A percentile compares a stretch with the other conserved stretches of the same genome.
Evolutionary conservation across 1,140 invertebrate genomes (phyloP).

Genomic region (Brachionus rotundiformis): DNA sequence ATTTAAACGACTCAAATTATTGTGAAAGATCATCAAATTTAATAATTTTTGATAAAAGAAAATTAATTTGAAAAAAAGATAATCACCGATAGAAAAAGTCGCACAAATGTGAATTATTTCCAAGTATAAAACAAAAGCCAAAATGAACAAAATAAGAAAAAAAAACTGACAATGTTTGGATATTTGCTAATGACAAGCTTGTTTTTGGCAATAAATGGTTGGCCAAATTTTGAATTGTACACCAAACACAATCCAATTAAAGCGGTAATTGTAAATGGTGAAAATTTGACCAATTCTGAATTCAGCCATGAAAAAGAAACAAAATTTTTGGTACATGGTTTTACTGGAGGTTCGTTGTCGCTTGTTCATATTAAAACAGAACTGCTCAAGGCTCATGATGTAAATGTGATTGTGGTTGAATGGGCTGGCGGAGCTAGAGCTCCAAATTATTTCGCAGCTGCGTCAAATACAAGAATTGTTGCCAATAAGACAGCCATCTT

Average conservation of each 20-base stretch:
- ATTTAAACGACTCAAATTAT: no score
- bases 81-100: no score
- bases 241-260: background rate
- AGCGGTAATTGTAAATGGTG: background rate
- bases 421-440: conserved; percentile 7
- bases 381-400: conserved; percentile 53
- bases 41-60: no score
- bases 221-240: conserved; percentile 38
- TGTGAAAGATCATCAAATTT: no score
- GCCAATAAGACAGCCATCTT: conserved; percentile 79
- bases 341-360: conserved; percentile 25
- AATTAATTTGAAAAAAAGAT: no score
- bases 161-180: background rate
- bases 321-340: conserved; percentile 36
- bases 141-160: no score
- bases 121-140: no score
- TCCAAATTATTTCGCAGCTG: conserved; percentile 69
- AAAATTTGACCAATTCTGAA: background rate
- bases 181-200: background rate
- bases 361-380: conserved; percentile 56
- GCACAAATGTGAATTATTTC: no score
- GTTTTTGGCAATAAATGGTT: background rate
- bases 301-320: background rate
- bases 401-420: conserved; percentile 43
- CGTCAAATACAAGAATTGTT: conserved; percentile 74